Percentiles rank a stretch among this genome's conserved stretches.
phyloP scores from a whole-genome alignment of 2,113 vertebrate genomes.

The Dasyornis broadbenti region DNA sequence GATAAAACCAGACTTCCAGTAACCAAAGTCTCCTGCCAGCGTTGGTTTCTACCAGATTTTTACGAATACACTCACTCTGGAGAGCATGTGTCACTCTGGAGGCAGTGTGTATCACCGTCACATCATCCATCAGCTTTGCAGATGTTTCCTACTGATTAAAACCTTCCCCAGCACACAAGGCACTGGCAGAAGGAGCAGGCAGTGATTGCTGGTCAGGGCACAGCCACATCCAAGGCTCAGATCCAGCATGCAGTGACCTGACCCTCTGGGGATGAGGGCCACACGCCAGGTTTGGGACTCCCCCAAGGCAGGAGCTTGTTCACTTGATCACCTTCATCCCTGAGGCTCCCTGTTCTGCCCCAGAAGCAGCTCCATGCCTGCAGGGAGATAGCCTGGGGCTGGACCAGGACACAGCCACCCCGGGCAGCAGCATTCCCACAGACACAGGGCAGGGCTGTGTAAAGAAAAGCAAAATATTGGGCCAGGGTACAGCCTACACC shows the following conservation, averaged over 20 bases:
- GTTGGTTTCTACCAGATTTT: not conserved
- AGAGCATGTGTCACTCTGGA: not conserved
- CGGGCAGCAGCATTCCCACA: not conserved
- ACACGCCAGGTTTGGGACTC: fast-evolving
- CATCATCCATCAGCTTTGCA: conserved; percentile 8
- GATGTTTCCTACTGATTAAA: not conserved
- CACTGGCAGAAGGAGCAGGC: not conserved
- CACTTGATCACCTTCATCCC: not conserved
- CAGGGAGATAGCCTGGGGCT: not conserved
- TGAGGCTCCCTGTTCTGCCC: not conserved
- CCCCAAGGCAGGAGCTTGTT: not conserved
- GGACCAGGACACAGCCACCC: not conserved
- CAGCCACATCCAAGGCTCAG: not conserved
- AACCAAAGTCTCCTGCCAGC: not conserved
- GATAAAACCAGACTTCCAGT: not conserved
- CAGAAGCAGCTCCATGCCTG: not conserved
- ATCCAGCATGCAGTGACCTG: fast-evolving
- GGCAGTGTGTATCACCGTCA: not conserved
- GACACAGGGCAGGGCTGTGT: not conserved
- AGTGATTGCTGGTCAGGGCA: not conserved
- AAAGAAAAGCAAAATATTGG: not conserved
- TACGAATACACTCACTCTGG: not conserved
- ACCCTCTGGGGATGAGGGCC: fast-evolving
- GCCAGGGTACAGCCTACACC: not conserved
- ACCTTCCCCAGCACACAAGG: not conserved